Evolutionary conservation across 2,797 vertebrate genomes (phyloP).

Genomic region (Anguilla anguilla): DNA sequence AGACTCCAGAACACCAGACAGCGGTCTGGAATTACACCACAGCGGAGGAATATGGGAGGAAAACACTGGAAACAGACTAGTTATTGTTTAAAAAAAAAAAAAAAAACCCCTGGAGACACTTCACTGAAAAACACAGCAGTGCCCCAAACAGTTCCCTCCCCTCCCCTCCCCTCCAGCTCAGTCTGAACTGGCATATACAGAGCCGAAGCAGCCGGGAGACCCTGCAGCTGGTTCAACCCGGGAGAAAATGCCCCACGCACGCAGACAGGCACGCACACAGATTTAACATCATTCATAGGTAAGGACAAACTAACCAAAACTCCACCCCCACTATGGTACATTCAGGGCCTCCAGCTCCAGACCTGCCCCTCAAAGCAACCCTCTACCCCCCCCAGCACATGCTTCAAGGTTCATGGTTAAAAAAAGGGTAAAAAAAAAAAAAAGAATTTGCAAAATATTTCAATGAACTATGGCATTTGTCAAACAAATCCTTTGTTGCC

Average conservation of each 20-base stretch:
- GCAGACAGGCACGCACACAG: conserved; percentile 8
- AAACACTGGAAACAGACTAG: not conserved
- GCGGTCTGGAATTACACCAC: not conserved
- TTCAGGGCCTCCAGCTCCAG: not conserved
- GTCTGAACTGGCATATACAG: not conserved
- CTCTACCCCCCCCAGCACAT: not conserved
- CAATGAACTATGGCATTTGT: conserved; percentile 60
- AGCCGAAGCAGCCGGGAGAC: not conserved
- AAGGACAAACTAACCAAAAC: not conserved
- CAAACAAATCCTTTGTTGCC: conserved; percentile 60
- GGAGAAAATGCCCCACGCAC: not conserved
- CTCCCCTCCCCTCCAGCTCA: not conserved
- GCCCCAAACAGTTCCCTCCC: not conserved
- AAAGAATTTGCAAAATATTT: conserved; percentile 59
- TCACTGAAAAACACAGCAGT: not conserved
- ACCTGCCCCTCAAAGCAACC: not conserved
- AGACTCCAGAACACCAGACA: not conserved
- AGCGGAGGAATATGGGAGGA: not conserved
- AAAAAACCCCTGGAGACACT: not conserved
- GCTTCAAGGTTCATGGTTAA: not conserved
- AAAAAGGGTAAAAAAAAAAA: not conserved
- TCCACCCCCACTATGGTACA: not conserved
- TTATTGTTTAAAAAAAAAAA: not conserved
- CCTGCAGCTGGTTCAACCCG: not conserved
- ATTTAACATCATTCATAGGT: not conserved